A percentile compares a stretch with the other conserved stretches of the same genome.
phyloP scores from a whole-genome alignment of 2,797 vertebrate genomes.

The Etheostoma nigrum region DNA sequence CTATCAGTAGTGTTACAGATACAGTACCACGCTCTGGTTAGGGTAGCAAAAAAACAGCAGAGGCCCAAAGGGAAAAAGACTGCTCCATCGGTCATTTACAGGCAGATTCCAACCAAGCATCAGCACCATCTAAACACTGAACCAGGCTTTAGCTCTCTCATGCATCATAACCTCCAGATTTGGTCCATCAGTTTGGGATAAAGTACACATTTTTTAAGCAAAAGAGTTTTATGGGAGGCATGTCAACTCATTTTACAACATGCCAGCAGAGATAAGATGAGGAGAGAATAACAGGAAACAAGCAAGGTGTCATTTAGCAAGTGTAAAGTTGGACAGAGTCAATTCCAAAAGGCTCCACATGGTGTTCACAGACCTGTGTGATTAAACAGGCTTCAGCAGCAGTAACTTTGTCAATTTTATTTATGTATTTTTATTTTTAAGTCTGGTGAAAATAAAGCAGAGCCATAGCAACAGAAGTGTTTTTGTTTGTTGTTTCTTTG shows the following conservation, averaged over 20 bases:
- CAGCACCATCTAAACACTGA: slow-evolving; percentile 38
- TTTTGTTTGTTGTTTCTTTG: slow-evolving; percentile 19
- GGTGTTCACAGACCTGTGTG: slow-evolving; percentile 15
- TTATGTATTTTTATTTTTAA: slow-evolving; percentile 12
- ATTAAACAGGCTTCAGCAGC: slow-evolving; percentile 4
- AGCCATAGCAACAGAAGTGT: neutral
- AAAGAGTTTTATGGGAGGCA: slow-evolving; percentile 7
- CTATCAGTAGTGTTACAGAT: slow-evolving; percentile 43
- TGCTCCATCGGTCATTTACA: slow-evolving; percentile 42
- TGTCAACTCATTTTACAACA: slow-evolving; percentile 40
- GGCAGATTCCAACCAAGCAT: slow-evolving; percentile 45
- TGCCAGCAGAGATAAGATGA: slow-evolving; percentile 31
- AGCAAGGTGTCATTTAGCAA: slow-evolving; percentile 13
- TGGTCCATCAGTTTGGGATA: slow-evolving; percentile 27
- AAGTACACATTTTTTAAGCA: neutral
- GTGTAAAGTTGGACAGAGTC: slow-evolving; percentile 27
- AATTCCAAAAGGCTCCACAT: slow-evolving; percentile 21
- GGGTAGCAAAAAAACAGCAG: slow-evolving; percentile 37
- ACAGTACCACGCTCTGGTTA: slow-evolving; percentile 45
- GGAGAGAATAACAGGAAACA: slow-evolving; percentile 27
- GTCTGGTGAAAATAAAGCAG: slow-evolving; percentile 16
- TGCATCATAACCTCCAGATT: slow-evolving; percentile 22
- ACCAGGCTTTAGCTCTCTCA: neutral
- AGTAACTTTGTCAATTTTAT: slow-evolving; percentile 1
- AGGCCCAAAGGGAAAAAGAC: slow-evolving; percentile 48